These are phyloP conservation scores for Pelochelys cantorii DNA, from an alignment of 2,797 vertebrate genomes.

Conservation along the genomic window DNA sequence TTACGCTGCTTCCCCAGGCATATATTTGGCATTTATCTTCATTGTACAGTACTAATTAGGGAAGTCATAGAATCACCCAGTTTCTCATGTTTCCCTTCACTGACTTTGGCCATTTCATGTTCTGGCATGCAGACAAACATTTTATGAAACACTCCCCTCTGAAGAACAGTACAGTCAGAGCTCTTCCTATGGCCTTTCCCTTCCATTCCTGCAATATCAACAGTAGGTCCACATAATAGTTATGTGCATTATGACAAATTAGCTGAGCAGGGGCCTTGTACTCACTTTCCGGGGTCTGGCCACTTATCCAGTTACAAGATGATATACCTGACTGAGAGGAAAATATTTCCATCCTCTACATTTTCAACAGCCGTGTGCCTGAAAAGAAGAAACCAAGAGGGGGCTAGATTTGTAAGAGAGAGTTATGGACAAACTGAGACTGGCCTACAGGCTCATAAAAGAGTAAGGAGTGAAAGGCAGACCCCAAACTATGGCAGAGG, in stretches of 20 bases:
- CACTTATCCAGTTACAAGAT: neutral
- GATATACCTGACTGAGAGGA: neutral
- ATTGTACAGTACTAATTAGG: slow-evolving; percentile 17
- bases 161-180: neutral
- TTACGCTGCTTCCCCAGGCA: neutral
- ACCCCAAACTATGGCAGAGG: accelerated
- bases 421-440: neutral
- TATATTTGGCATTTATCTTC: neutral
- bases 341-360: neutral
- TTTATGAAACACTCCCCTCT: neutral
- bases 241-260: neutral
- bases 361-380: accelerated
- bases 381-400: neutral
- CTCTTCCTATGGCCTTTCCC: neutral
- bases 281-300: neutral
- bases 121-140: neutral
- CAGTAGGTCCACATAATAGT: accelerated
- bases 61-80: neutral
- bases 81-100: neutral
- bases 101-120: neutral
- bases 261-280: neutral
- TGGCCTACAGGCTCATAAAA: neutral
- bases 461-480: neutral
- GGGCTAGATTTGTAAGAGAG: neutral
- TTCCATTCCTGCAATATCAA: accelerated